phyloP scores from a whole-genome alignment of 2,888 invertebrate species.

The Agrochola lychnidis region DNA sequence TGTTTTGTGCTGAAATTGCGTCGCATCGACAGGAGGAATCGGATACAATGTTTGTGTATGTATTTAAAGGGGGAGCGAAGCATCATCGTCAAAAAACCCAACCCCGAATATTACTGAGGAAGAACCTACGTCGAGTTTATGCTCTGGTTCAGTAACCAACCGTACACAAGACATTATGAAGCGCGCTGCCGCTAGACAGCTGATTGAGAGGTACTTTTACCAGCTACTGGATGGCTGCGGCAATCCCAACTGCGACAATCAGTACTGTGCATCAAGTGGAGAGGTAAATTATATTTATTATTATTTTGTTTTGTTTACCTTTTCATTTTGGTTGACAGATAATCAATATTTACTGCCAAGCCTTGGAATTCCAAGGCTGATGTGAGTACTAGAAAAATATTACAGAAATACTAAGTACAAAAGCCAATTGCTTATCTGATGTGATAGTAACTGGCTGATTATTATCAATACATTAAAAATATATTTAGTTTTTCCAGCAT shows the following conservation, averaged over 20 bases:
- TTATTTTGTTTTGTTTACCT: conserved; percentile 37
- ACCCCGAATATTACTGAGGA: conserved; percentile 82
- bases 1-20: conserved; percentile 77
- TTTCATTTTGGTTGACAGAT: conserved; percentile 17
- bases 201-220: conserved; percentile 98
- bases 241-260: conserved; percentile 96
- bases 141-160: conserved; percentile 76
- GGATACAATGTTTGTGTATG: conserved; percentile 57
- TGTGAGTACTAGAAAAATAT: background rate
- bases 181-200: conserved; percentile 94
- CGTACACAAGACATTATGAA: conserved; percentile 92
- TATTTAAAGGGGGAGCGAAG: conserved; percentile 87
- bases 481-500: background rate
- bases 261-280: conserved; percentile 97
- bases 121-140: conserved; percentile 80
- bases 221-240: conserved; percentile 98
- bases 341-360: conserved; percentile 14
- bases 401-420: background rate
- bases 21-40: conserved; percentile 50
- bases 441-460: conserved; percentile 1
- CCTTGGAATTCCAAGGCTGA: background rate
- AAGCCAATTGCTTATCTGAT: background rate
- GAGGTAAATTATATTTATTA: conserved; percentile 89
- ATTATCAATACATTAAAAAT: background rate
- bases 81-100: conserved; percentile 87